These are phyloP conservation scores for Echeneis naucrates DNA, from an alignment of 2,797 vertebrate genomes.

Conservation along the genomic window DNA sequence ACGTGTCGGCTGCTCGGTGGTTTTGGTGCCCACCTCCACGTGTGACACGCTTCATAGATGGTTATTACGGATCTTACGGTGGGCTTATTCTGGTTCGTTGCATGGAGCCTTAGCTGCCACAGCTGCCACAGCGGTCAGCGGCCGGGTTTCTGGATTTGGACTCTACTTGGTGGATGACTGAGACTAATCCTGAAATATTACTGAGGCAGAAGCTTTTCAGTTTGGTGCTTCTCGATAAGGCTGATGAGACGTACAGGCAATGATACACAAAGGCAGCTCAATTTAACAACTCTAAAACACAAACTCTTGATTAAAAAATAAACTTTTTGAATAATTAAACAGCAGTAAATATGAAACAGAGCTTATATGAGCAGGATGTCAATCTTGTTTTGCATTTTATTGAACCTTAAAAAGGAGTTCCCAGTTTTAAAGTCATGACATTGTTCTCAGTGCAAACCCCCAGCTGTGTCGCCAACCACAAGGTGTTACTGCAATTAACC, in stretches of 20 bases:
- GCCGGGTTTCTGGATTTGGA: conserved; percentile 50
- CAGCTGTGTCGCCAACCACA: background rate
- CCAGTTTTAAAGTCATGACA: background rate
- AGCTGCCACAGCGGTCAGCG: background rate
- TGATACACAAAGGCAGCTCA: conserved; percentile 2
- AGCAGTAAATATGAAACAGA: background rate
- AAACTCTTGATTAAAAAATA: background rate
- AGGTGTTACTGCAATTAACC: background rate
- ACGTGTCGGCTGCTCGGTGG: background rate
- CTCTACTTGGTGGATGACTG: conserved; percentile 46
- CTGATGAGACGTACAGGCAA: conserved; percentile 19
- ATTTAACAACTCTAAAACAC: background rate
- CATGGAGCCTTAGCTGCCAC: conserved; percentile 22
- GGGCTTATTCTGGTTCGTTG: conserved; percentile 25
- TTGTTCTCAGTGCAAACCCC: background rate
- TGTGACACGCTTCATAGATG: conserved; percentile 9
- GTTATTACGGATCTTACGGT: conserved; percentile 37
- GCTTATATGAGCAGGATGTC: background rate
- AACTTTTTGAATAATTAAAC: background rate
- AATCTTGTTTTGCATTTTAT: background rate
- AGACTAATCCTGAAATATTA: conserved; percentile 54
- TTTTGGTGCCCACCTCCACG: conserved; percentile 1
- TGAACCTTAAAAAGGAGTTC: background rate
- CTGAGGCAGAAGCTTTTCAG: conserved; percentile 38
- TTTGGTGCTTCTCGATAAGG: conserved; percentile 29